These are phyloP conservation scores for Otus sunia DNA, from an alignment of 2,113 vertebrate genomes.

Conservation along the genomic window DNA sequence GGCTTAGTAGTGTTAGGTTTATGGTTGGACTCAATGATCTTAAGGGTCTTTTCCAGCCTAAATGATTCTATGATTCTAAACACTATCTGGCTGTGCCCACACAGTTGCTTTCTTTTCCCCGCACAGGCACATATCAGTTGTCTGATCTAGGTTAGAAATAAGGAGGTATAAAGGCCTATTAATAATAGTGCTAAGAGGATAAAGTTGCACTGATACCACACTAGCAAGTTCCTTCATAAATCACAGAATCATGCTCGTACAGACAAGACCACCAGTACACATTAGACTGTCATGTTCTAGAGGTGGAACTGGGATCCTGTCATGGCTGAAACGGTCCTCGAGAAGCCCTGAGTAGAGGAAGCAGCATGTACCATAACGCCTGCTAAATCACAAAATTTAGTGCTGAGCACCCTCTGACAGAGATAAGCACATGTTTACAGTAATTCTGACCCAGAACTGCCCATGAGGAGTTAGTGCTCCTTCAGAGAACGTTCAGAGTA, in stretches of 20 bases:
- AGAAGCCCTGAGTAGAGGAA: not conserved
- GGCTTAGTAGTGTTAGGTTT: not conserved
- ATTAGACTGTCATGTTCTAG: not conserved
- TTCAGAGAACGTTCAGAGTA: not conserved
- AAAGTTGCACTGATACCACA: not conserved
- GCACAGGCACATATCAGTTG: not conserved
- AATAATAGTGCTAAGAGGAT: not conserved
- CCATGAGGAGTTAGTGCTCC: not conserved
- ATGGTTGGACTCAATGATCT: not conserved
- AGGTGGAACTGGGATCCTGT: not conserved
- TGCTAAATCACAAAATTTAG: not conserved
- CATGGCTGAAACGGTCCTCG: not conserved
- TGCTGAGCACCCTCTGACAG: not conserved
- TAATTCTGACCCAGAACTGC: not conserved
- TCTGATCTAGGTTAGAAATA: not conserved
- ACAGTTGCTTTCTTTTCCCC: not conserved
- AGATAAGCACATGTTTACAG: fast-evolving
- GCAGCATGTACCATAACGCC: not conserved
- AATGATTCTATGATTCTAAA: not conserved
- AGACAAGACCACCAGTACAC: not conserved
- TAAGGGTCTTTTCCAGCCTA: not conserved
- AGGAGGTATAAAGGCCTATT: not conserved
- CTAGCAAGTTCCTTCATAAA: not conserved
- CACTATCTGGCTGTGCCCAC: not conserved
- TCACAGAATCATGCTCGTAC: not conserved